Base-by-base conservation (phyloP, 2,888 invertebrate species). In the Eupithecia insigniata region DNA sequence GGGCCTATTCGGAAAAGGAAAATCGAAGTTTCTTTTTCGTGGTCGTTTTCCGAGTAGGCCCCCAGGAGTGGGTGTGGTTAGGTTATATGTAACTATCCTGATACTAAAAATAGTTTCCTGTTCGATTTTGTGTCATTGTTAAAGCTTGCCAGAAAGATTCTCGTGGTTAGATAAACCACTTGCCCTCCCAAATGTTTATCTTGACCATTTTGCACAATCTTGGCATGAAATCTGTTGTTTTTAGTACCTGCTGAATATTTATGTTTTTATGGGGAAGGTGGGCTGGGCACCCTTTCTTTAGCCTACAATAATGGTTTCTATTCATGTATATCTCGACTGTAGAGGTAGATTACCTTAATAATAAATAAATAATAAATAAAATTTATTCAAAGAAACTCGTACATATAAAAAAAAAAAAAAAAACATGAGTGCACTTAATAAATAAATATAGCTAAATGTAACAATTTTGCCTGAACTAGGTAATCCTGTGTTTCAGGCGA, bases 171-270 rank as follows among this genome's bases (percentile, higher is more conserved):
- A 55, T 55, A 22, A 55, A 55, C 55, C 55, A 55, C 26, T 55
- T 14, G 55, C 55, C 26, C 55, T 55, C 55, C 12, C 26, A 55
- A 55, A 55, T 26, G 60, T 51, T 51, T 51, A 51, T 51, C 46
- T 22, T 62, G 34, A 62, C 61, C 61, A 62, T 22, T 32, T 62
- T n/a, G 7, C 55, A 7, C 32, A 22, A 62, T 62, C 61, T 62
- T 66, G 61, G 30, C 51, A 68, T 67, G 46, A 69, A 66, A 62
- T 60, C 4, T 22, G 55, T 62, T 22, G 66, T 51, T 51, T 69
- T 72, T 69, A 32, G 60, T 60, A 60, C 28, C 61, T 34, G 10
- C 61, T 62, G 61, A 62, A 62, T 34, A 34, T 62, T 62, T 32
- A 62, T n/a, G 61, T 55, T 22, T 51, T 55, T 26, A 26, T 5